These are phyloP conservation scores for Troides aeacus DNA, from an alignment of 2,888 invertebrate species.

Conservation along the genomic window DNA sequence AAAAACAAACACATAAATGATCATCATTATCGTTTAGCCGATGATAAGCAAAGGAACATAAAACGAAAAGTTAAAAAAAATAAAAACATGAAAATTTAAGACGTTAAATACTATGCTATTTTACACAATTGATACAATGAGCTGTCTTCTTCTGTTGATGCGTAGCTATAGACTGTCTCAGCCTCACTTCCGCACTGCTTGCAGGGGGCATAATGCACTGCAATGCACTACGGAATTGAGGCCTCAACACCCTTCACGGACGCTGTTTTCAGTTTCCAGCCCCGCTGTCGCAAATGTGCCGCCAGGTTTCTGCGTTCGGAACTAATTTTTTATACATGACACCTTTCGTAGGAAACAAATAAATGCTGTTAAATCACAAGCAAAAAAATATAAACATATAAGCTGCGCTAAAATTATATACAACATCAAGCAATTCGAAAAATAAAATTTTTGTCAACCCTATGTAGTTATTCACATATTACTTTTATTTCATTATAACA, in stretches of 20 bases:
- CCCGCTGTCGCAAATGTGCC: slow-evolving; percentile 24
- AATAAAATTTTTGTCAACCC: not conserved
- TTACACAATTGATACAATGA: slow-evolving; percentile 13
- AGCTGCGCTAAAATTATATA: slow-evolving; percentile 12
- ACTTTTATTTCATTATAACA: not conserved
- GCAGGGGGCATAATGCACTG: slow-evolving; percentile 92
- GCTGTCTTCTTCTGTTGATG: slow-evolving; percentile 38
- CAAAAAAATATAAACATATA: slow-evolving; percentile 14
- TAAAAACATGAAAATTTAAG: not conserved
- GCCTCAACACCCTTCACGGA: slow-evolving; percentile 78
- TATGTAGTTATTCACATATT: not conserved
- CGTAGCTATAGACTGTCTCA: slow-evolving; percentile 68
- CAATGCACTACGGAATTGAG: slow-evolving; percentile 99
- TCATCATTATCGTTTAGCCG: not conserved
- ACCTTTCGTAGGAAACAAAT: slow-evolving; percentile 7
- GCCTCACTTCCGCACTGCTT: slow-evolving; percentile 97
- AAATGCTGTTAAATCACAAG: slow-evolving; percentile 21
- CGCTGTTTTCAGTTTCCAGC: slow-evolving; percentile 38
- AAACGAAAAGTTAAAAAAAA: not conserved
- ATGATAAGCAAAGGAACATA: not conserved
- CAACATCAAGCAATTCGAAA: slow-evolving; percentile 1
- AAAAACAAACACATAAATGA: not conserved
- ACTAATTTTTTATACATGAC: slow-evolving; percentile 16
- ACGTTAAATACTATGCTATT: slow-evolving; percentile 3
- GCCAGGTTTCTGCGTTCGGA: slow-evolving; percentile 22